Percentiles rank a stretch among this genome's conserved stretches.
phyloP scores from a whole-genome alignment of 2,797 vertebrate species.

The Hydrolagus colliei region DNA sequence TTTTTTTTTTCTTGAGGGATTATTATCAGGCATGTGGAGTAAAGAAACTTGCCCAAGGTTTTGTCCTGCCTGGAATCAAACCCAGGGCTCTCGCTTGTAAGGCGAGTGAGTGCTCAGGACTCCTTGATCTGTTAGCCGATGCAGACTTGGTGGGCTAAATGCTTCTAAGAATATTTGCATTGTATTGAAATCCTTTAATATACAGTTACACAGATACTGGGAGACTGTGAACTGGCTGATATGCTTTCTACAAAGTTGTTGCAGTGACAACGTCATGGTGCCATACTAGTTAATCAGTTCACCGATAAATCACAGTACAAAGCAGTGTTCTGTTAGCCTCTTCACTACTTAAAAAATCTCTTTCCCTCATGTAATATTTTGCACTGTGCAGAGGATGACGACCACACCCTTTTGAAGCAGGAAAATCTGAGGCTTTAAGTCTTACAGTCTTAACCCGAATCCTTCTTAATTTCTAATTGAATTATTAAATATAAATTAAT shows the following conservation, averaged over 20 bases:
- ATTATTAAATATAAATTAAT: too few species aligned
- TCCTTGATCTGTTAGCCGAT: too few species aligned
- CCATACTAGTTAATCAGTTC: not conserved
- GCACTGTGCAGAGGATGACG: not conserved
- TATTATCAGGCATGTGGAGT: too few species aligned
- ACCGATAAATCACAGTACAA: constrained; percentile 1
- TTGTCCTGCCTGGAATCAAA: too few species aligned
- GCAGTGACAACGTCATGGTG: not conserved
- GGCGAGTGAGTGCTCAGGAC: too few species aligned
- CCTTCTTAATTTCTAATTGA: too few species aligned
- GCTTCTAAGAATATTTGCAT: too few species aligned
- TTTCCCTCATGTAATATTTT: not conserved
- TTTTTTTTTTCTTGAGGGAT: too few species aligned
- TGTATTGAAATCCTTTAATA: not conserved
- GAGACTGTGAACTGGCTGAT: constrained; percentile 12
- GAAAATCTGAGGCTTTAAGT: not conserved
- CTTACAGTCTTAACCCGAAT: too few species aligned
- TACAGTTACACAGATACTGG: not conserved
- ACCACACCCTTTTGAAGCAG: not conserved
- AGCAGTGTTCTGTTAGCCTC: not conserved
- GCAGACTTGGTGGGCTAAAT: too few species aligned
- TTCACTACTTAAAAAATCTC: not conserved
- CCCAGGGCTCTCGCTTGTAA: too few species aligned
- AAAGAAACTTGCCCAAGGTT: too few species aligned
- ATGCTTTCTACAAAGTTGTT: not conserved